These are phyloP conservation scores for Malacosoma neustria DNA, from an alignment of 2,888 invertebrate genomes.

Conservation along the genomic window DNA sequence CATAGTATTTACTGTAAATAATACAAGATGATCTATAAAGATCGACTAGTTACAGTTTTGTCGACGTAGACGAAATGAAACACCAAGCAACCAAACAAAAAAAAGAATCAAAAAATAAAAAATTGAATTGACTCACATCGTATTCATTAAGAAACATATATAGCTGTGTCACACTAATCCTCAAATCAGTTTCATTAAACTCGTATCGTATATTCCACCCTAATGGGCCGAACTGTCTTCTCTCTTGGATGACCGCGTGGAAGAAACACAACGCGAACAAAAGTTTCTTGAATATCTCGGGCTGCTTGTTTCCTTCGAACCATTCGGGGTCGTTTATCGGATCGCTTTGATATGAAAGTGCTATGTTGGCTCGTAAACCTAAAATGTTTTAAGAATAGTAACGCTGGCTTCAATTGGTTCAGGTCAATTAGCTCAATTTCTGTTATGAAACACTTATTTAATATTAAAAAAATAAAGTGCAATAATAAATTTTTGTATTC, in stretches of 20 bases:
- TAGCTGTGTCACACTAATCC: slow-evolving; percentile 91
- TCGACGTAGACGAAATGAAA: too few relatives aligned
- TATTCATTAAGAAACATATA: slow-evolving; percentile 91
- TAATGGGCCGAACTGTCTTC: slow-evolving; percentile 92
- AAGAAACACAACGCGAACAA: slow-evolving; percentile 94
- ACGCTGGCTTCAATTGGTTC: too few relatives aligned
- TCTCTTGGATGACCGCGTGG: slow-evolving; percentile 93
- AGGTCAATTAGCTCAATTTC: too few relatives aligned
- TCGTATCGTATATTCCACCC: slow-evolving; percentile 98
- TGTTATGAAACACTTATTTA: background rate
- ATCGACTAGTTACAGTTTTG: too few relatives aligned
- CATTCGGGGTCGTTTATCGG: slow-evolving; percentile 92
- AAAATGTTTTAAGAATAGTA: too few relatives aligned
- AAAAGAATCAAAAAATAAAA: too few relatives aligned
- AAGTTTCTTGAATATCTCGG: slow-evolving; percentile 86
- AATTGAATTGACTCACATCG: slow-evolving; percentile 54
- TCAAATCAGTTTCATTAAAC: slow-evolving; percentile 95
- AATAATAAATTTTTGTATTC: background rate
- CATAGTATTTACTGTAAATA: too few relatives aligned
- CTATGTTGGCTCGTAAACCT: slow-evolving; percentile 85
- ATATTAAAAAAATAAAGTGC: background rate
- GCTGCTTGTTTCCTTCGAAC: slow-evolving; percentile 88
- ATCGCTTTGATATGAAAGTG: slow-evolving; percentile 88
- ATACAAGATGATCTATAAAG: too few relatives aligned
- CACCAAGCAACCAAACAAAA: too few relatives aligned